Evolutionary conservation across 2,113 vertebrate species (phyloP).

Genomic region (Solea senegalensis): DNA sequence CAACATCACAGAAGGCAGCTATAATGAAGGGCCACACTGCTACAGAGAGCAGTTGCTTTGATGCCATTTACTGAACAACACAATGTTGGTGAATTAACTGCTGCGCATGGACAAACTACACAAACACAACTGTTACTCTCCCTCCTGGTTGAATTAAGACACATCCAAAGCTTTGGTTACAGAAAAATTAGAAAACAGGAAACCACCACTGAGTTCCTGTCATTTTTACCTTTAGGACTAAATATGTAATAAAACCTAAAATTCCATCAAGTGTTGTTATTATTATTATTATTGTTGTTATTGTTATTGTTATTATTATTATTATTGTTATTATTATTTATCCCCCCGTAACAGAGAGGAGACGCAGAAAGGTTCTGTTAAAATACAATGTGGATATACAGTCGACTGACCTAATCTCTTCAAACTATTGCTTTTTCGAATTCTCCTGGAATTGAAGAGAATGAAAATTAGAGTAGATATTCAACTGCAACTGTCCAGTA

Average conservation of each 20-base stretch:
- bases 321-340: too few species aligned
- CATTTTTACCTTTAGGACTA: background rate
- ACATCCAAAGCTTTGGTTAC: background rate
- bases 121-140: slow-evolving; percentile 3
- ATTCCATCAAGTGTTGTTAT: too few species aligned
- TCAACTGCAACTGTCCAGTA: background rate
- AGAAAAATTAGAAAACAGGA: background rate
- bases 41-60: slow-evolving; percentile 25
- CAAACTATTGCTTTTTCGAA: background rate
- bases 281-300: too few species aligned
- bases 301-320: too few species aligned
- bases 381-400: slow-evolving; percentile 4
- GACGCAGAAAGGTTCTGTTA: slow-evolving; percentile 10
- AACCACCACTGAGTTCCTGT: background rate
- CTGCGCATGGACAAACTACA: background rate
- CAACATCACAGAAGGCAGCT: slow-evolving; percentile 28
- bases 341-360: slow-evolving; percentile 3
- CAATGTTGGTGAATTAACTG: background rate
- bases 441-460: slow-evolving; percentile 1
- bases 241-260: too few species aligned
- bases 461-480: background rate
- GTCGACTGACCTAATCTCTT: slow-evolving; percentile 6
- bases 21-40: background rate
- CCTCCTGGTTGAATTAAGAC: slow-evolving; percentile 3
- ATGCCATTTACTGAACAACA: slow-evolving; percentile 25